A percentile compares a stretch with the other conserved stretches of the same genome.
These are phyloP conservation scores for Myotis planiceps DNA, from an alignment of 2,797 vertebrate species.

Conservation along the genomic window DNA sequence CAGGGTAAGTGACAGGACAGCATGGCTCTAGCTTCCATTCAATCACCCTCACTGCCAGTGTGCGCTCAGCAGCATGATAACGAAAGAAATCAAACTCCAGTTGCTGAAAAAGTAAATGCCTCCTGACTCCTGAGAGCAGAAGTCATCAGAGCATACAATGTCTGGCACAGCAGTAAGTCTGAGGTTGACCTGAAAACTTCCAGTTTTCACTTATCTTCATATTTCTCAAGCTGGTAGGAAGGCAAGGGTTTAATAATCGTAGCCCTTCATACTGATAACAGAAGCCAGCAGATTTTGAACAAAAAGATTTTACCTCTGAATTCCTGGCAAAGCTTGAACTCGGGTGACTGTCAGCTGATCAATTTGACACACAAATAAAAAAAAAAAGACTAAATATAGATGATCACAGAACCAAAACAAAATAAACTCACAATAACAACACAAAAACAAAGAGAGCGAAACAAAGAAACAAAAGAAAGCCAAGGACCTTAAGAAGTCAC, in stretches of 20 bases:
- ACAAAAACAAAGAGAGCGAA: not conserved
- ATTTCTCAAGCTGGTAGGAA: not conserved
- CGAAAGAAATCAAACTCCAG: not conserved
- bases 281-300: not conserved
- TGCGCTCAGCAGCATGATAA: not conserved
- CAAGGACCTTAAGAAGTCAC: not conserved
- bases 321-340: conserved; percentile 14
- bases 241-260: not conserved
- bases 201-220: not conserved
- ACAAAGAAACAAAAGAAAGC: not conserved
- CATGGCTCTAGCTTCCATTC: not conserved
- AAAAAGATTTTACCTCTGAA: not conserved
- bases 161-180: not conserved
- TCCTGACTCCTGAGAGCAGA: not conserved
- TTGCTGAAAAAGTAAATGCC: not conserved
- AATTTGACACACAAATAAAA: not conserved
- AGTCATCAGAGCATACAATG: not conserved
- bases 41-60: not conserved
- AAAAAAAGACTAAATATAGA: not conserved
- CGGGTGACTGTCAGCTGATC: not conserved
- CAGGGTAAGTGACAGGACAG: not conserved
- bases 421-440: not conserved
- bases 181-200: not conserved
- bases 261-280: not conserved
- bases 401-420: not conserved